phyloP scores from a whole-genome alignment of 2,797 vertebrate species.

The Dendrocincla tyrannina region DNA sequence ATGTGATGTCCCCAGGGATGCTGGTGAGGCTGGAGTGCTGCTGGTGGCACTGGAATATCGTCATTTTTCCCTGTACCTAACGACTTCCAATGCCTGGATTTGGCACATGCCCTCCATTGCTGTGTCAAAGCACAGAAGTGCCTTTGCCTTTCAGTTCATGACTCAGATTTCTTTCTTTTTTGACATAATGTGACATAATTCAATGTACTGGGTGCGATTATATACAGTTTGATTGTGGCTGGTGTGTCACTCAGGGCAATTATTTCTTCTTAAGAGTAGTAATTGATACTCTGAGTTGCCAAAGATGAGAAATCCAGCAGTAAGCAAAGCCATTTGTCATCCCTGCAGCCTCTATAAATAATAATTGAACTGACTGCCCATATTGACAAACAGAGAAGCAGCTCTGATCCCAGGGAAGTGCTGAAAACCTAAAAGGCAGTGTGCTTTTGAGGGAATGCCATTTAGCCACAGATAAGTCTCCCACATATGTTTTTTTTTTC shows the following conservation, averaged over 20 bases:
- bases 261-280: constrained; percentile 6
- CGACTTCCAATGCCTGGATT: background rate
- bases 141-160: background rate
- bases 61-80: fast-evolving
- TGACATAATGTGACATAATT: constrained; percentile 7
- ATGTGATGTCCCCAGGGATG: fast-evolving
- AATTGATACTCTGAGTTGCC: constrained; percentile 33
- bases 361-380: background rate
- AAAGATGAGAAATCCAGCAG: background rate
- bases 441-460: background rate
- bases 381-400: constrained; percentile 30
- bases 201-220: background rate
- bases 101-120: fast-evolving
- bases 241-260: constrained; percentile 29
- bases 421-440: background rate
- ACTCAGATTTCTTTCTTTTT: background rate
- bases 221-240: background rate
- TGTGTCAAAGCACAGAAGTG: background rate
- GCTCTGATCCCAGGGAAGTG: background rate
- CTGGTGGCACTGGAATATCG: background rate
- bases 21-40: fast-evolving
- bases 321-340: constrained; percentile 32
- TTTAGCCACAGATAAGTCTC: background rate
- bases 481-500: background rate
- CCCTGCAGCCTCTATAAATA: background rate